Evolutionary conservation across 2,888 invertebrate species (phyloP).

Genomic region (Imbricaverruca yamaguchii): DNA sequence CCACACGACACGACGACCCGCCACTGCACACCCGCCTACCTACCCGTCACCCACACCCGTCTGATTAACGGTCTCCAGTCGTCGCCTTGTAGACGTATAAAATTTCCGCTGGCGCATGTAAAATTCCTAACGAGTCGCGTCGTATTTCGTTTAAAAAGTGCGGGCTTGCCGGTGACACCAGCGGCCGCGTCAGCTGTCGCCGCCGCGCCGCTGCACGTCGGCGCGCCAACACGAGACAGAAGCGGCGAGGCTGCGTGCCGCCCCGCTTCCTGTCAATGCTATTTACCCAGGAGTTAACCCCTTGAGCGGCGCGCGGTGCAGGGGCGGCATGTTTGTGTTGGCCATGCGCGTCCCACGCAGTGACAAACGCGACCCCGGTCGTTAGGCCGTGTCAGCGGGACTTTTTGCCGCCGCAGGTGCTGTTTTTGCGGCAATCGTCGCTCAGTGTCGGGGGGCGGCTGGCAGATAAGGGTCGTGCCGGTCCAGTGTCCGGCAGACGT

Average conservation of each 20-base stretch:
- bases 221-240: background rate
- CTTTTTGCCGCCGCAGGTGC: no score
- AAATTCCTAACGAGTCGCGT: conserved; percentile 5
- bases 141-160: background rate
- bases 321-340: conserved; percentile 11
- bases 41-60: no score
- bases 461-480: no score
- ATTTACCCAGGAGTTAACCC: conserved; percentile 19
- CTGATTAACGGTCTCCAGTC: no score
- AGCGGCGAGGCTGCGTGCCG: background rate
- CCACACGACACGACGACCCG: no score
- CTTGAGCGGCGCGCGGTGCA: background rate
- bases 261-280: conserved; percentile 6
- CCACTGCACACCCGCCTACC: no score
- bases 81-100: background rate
- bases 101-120: background rate
- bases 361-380: conserved; percentile 17
- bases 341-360: background rate
- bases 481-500: no score
- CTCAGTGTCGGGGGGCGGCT: no score
- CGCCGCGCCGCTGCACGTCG: background rate
- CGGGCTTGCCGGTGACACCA: background rate
- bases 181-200: background rate
- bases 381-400: background rate
- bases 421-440: no score